Conservation (phyloP, 2,888 invertebrate species). For the Leptura quadrifasciata region DNA sequence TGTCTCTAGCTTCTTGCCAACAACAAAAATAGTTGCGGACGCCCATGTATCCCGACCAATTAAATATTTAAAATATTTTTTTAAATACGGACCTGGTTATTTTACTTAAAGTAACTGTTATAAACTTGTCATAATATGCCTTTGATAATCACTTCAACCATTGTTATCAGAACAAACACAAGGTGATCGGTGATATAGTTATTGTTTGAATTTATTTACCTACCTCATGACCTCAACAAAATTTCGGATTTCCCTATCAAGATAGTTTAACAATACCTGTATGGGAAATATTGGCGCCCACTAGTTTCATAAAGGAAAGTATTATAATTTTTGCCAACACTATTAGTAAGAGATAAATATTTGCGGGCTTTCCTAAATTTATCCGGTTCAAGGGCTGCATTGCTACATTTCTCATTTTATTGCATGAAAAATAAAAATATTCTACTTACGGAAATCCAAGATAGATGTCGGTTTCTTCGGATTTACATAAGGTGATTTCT, state of each 20-base stretch:
- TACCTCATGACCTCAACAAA: constrained; percentile 24
- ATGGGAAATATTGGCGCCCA: constrained; percentile 25
- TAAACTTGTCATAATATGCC: constrained; percentile 11
- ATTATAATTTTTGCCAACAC: constrained; percentile 9
- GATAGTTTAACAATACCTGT: constrained; percentile 19
- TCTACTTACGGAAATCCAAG: neutral
- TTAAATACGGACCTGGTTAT: neutral
- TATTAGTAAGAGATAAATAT: constrained; percentile 13
- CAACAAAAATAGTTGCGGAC: no score
- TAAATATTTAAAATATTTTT: neutral
- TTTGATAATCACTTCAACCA: constrained; percentile 22
- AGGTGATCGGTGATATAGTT: constrained; percentile 25
- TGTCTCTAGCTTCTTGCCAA: no score
- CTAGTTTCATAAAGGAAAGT: constrained; percentile 18
- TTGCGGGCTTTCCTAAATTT: constrained; percentile 22
- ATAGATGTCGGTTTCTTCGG: neutral
- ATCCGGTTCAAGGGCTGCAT: constrained; percentile 23
- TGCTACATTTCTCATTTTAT: neutral
- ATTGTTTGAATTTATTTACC: constrained; percentile 25
- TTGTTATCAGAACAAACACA: constrained; percentile 10
- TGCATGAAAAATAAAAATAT: neutral
- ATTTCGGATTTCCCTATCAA: constrained; percentile 30
- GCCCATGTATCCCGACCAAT: neutral
- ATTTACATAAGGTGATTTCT: neutral
- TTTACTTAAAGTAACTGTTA: neutral